These are phyloP conservation scores for Acridotheres tristis DNA, from an alignment of 2,797 vertebrate species.

Conservation along the genomic window DNA sequence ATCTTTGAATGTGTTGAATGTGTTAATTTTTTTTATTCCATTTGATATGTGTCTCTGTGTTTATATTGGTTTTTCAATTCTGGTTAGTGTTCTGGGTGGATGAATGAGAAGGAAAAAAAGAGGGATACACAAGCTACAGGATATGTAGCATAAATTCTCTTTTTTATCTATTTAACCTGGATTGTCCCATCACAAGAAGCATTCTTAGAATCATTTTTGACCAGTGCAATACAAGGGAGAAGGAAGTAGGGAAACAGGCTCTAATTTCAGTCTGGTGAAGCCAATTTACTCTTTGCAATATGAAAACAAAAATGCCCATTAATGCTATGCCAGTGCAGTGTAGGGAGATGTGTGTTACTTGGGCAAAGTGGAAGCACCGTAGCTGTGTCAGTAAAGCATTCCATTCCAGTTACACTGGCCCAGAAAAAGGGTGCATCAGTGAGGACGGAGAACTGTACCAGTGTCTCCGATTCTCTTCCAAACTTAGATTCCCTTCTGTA, in stretches of 20 bases:
- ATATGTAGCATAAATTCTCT: background rate
- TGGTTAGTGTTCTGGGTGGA: background rate
- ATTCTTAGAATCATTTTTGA: background rate
- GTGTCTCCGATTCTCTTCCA: rapidly evolving
- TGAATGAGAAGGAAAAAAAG: background rate
- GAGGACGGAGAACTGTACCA: background rate
- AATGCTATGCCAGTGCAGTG: background rate
- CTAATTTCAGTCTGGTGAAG: background rate
- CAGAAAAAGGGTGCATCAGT: background rate
- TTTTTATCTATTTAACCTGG: background rate
- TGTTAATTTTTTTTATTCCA: background rate
- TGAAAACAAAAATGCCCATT: background rate
- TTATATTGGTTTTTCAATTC: background rate
- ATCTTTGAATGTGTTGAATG: background rate
- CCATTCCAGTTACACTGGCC: background rate
- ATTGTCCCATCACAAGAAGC: background rate
- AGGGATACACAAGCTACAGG: background rate
- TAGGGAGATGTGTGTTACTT: background rate
- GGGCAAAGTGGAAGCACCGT: rapidly evolving
- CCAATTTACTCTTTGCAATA: background rate
- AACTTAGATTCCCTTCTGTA: background rate
- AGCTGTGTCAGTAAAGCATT: background rate
- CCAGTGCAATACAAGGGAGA: background rate
- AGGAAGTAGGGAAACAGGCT: background rate
- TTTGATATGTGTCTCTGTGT: background rate